A percentile compares a stretch with the other conserved stretches of the same genome.
Conservation (phyloP, 1,140 invertebrate genomes). For the Protaetia brevitarsis region DNA sequence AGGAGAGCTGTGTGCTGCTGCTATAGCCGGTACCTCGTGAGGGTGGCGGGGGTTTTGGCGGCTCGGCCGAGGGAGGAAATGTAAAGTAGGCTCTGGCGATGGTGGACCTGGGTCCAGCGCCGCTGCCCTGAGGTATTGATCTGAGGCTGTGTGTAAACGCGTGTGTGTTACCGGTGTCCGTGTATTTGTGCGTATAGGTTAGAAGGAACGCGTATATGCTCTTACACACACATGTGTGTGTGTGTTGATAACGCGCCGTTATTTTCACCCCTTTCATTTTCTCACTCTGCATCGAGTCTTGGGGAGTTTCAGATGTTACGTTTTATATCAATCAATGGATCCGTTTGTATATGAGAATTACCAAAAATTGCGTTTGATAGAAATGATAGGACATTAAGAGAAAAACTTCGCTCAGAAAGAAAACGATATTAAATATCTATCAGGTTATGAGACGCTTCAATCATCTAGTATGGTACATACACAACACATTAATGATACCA, state of each 20-base stretch:
- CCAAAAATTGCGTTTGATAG: no score
- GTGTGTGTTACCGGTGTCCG: slow-evolving; percentile 43
- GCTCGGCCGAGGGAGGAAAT: slow-evolving; percentile 37
- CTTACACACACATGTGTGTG: neutral
- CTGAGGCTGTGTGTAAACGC: slow-evolving; percentile 37
- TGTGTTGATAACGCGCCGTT: neutral
- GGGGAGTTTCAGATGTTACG: no score
- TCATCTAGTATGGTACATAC: no score
- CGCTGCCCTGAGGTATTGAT: slow-evolving; percentile 50
- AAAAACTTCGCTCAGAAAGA: no score
- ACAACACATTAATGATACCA: no score
- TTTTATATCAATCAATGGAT: no score
- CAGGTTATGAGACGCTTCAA: no score
- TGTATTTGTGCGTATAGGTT: slow-evolving; percentile 39
- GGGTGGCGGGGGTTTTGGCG: slow-evolving; percentile 28
- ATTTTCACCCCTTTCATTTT: neutral
- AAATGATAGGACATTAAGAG: no score
- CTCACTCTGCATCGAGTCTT: no score
- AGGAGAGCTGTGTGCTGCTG: slow-evolving; percentile 8
- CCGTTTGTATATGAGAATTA: no score
- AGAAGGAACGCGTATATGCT: neutral
- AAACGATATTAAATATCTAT: no score
- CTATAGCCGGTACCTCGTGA: slow-evolving; percentile 14
- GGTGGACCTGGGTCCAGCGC: slow-evolving; percentile 47
- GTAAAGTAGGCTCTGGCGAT: slow-evolving; percentile 48